Evolutionary conservation across 1,140 invertebrate genomes (phyloP), one percentile per base, ranked within the genome.

Genomic region (Drosophila sproati): DNA sequence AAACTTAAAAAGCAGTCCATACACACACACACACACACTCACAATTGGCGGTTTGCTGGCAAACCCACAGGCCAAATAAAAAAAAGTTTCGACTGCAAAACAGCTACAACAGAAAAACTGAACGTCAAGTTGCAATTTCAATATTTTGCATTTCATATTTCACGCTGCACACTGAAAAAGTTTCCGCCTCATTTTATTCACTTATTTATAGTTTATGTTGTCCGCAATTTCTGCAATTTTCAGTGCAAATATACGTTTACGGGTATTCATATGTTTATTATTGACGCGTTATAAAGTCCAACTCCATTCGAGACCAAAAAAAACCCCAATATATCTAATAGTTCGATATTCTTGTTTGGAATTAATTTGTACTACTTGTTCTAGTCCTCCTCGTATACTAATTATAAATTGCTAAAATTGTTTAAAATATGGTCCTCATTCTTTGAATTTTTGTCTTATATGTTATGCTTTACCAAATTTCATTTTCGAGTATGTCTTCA

Each of bases 1-100:
- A 51, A 60, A 68, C 60, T 54, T 39, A 69, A 60, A 70, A 48
- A 66, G 35, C 31, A 50, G 41, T 43, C 50, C 51, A 60, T 41
- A 52, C 35, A 48, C 56, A 50, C 56, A 54, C 31, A 31, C 8
- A 41, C 56, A 56, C 32, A 31, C n/a, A 12, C n/a, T 10, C 47
- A 67, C 28, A 62, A 39, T 71, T 63, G 41, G 45, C 31, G 66
- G 35, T 68, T 34, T 34, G 35, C 28, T 28, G 12, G 51, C 60
- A 39, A 68, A 48, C 41, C 62, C 48, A 47, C 54, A n/a, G 64
- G 48, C 34, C 39, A 52, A 41, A 73, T 68, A 45, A n/a, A 48
- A 57, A 57, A 51, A 64, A 64, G 5, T 72, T 66, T 31, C 20
- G 3, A 31, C 52, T n/a, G 10, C 51, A 4, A n/a, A 29, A 47